A percentile compares a stretch with the other conserved stretches of the same genome.
phyloP scores from a whole-genome alignment of 2,888 invertebrate genomes.

The Ophion ellenae region DNA sequence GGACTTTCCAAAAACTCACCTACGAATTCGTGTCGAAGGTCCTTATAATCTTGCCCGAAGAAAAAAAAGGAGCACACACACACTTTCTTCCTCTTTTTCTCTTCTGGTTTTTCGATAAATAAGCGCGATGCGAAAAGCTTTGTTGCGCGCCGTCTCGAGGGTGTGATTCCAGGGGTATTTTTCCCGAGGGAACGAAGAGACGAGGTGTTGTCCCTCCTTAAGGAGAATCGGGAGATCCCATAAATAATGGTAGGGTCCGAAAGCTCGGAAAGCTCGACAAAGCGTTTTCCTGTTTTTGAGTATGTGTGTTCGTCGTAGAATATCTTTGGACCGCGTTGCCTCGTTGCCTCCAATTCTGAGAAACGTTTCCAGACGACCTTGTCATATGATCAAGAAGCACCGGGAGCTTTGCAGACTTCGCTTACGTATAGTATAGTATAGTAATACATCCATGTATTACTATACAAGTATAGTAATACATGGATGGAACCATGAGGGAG shows the following conservation, averaged over 20 bases:
- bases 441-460: too few relatives aligned
- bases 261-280: conserved; percentile 32
- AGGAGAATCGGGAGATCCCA: conserved; percentile 61
- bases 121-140: conserved; percentile 26
- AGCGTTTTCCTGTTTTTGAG: conserved; percentile 10
- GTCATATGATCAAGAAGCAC: conserved; percentile 12
- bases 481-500: conserved; percentile 15
- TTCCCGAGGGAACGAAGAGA: conserved; percentile 28
- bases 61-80: not conserved
- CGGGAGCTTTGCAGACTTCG: conserved; percentile 68
- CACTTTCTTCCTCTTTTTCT: not conserved
- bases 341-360: conserved; percentile 18
- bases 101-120: conserved; percentile 30
- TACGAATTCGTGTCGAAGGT: not conserved
- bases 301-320: conserved; percentile 40
- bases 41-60: not conserved
- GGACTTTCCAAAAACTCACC: not conserved
- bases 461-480: not conserved
- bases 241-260: conserved; percentile 63
- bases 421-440: not conserved
- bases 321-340: conserved; percentile 68
- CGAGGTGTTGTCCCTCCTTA: conserved; percentile 26
- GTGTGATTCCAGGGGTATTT: conserved; percentile 44
- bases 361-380: conserved; percentile 15
- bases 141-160: conserved; percentile 32